Percentiles rank a stretch among this genome's conserved stretches.
These are phyloP conservation scores for Agriopis marginaria DNA, from an alignment of 2,888 invertebrate species.

Conservation along the genomic window DNA sequence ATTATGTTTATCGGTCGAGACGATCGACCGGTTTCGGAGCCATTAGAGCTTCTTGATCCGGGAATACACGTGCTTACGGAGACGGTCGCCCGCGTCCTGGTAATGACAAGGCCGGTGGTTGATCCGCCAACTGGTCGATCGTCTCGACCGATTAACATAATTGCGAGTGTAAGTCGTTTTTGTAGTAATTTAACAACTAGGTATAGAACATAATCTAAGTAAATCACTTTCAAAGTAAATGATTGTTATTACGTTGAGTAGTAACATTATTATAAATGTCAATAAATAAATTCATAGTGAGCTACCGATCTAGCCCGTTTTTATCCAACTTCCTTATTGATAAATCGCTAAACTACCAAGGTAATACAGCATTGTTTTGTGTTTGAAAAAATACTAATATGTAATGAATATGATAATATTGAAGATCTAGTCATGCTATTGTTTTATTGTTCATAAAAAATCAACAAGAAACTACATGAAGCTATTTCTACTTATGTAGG, in stretches of 20 bases:
- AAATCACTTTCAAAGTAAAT: background rate
- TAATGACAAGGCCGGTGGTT: too few relatives aligned
- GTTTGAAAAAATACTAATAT: conserved; percentile 59
- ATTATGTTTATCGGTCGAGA: too few relatives aligned
- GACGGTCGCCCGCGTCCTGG: too few relatives aligned
- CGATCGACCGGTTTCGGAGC: too few relatives aligned
- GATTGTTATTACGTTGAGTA: too few relatives aligned
- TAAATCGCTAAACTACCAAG: conserved; percentile 57
- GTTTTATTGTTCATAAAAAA: background rate
- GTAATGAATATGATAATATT: conserved; percentile 41
- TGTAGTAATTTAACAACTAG: too few relatives aligned
- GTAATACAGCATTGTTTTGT: conserved; percentile 51
- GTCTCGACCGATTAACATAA: too few relatives aligned
- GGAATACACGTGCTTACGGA: too few relatives aligned
- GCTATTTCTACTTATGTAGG: background rate
- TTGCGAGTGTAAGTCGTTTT: too few relatives aligned
- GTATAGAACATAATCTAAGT: background rate
- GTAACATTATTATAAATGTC: too few relatives aligned
- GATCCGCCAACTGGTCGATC: too few relatives aligned
- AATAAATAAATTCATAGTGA: conserved; percentile 6
- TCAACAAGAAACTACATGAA: background rate
- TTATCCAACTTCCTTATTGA: conserved; percentile 53
- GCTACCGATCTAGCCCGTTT: conserved; percentile 48
- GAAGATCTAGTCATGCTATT: background rate
- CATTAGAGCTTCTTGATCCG: too few relatives aligned